Percentiles rank a stretch among this genome's conserved stretches.
phyloP scores from a whole-genome alignment of 1,140 invertebrate genomes.

The Trichonephila clavata region DNA sequence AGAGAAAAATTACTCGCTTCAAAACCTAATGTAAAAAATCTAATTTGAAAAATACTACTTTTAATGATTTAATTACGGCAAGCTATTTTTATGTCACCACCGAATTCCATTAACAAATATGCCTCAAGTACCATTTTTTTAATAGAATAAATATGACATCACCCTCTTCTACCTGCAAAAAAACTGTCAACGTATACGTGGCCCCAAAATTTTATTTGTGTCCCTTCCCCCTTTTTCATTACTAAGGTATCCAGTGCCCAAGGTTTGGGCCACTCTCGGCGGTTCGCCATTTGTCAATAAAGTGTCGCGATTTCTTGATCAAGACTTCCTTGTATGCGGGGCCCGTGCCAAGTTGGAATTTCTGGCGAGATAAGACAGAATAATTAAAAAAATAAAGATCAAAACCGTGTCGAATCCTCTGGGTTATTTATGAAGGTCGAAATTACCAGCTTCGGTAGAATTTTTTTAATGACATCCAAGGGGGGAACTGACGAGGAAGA shows the following conservation, averaged over 20 bases:
- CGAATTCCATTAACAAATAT: background rate
- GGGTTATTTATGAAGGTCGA: constrained; percentile 44
- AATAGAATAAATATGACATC: background rate
- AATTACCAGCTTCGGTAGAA: constrained; percentile 7
- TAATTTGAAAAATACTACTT: no score
- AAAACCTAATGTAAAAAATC: no score
- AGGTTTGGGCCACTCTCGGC: background rate
- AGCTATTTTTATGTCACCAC: background rate
- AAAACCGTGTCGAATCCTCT: background rate
- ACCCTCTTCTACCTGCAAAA: no score
- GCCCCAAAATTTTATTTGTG: background rate
- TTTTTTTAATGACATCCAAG: constrained; percentile 11
- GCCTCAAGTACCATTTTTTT: background rate
- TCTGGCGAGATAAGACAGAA: background rate
- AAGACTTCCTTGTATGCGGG: constrained; percentile 20
- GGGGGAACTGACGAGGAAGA: background rate
- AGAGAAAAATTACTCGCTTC: no score
- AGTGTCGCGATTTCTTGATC: constrained; percentile 21
- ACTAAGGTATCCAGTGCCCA: background rate
- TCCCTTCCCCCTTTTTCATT: background rate
- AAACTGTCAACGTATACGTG: background rate
- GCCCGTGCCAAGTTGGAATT: constrained; percentile 27
- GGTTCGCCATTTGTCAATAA: constrained; percentile 29
- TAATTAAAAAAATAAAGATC: background rate
- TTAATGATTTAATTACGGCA: background rate